Evolutionary conservation across 2,797 vertebrate species (phyloP).

Genomic region (Anomalospiza imberbis): DNA sequence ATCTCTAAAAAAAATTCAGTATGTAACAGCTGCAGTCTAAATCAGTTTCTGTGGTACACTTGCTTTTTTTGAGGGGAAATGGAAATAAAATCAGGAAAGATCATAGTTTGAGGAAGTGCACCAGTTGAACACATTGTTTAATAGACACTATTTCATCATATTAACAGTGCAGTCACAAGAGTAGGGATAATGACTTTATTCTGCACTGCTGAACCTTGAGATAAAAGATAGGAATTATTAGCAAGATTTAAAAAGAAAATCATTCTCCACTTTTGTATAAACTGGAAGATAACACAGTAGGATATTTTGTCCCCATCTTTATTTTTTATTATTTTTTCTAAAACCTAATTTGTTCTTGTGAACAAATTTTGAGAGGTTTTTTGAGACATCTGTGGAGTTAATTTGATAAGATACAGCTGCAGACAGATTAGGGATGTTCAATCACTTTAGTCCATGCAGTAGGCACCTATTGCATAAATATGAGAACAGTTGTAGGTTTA

Average conservation of each 20-base stretch:
- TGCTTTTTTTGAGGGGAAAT: not conserved
- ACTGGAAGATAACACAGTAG: not conserved
- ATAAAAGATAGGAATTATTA: not conserved
- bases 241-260: not conserved
- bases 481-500: not conserved
- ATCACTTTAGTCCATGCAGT: not conserved
- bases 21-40: slow-evolving; percentile 35
- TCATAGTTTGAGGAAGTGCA: not conserved
- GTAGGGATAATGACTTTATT: not conserved
- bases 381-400: not conserved
- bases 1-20: slow-evolving; percentile 76
- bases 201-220: not conserved
- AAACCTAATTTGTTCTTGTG: not conserved
- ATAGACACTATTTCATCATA: not conserved
- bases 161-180: not conserved
- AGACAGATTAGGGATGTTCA: not conserved
- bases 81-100: not conserved
- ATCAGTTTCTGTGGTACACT: not conserved
- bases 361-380: not conserved
- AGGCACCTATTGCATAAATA: not conserved
- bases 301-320: not conserved
- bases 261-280: not conserved
- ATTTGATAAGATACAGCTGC: not conserved
- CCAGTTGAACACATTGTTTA: not conserved
- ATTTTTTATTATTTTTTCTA: not conserved